These are phyloP conservation scores for Drosophila ananassae DNA, from an alignment of 1,140 invertebrate species.

Conservation along the genomic window DNA sequence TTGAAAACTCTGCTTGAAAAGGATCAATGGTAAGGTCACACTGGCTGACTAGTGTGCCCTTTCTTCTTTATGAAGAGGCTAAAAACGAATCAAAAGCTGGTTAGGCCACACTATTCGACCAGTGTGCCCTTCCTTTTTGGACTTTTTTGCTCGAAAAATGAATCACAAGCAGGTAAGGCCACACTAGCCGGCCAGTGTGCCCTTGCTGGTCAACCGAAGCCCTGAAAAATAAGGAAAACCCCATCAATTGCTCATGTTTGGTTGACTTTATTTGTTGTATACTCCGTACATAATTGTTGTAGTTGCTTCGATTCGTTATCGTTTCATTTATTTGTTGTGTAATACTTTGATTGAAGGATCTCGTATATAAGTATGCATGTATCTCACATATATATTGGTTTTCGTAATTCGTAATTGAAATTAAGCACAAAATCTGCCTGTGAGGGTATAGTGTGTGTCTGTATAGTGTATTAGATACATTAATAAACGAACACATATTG, in stretches of 20 bases:
- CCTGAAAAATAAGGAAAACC: neutral
- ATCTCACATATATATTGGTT: conserved; percentile 28
- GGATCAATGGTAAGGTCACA: no score
- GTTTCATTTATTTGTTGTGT: conserved; percentile 42
- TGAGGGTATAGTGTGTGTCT: conserved; percentile 9
- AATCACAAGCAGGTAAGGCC: no score
- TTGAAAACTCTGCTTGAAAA: no score
- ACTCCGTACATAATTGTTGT: conserved; percentile 48
- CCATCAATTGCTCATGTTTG: conserved; percentile 54
- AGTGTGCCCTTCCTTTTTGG: neutral
- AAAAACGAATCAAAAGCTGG: neutral
- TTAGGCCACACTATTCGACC: neutral
- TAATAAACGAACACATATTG: conserved; percentile 35
- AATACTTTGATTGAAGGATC: conserved; percentile 83
- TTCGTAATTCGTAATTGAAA: conserved; percentile 49
- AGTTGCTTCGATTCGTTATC: conserved; percentile 40
- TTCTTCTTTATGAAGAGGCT: neutral
- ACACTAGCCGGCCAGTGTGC: no score
- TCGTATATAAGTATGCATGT: conserved; percentile 64
- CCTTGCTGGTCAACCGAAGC: no score
- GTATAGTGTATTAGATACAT: conserved; percentile 21
- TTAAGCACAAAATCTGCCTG: conserved; percentile 48
- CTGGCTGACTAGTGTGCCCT: no score
- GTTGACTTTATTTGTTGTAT: conserved; percentile 72
- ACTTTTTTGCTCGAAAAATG: no score